Evolutionary conservation across 2,888 invertebrate species (phyloP), one percentile per base, ranked within the genome.

Genomic region (Sminthurides aquaticus): DNA sequence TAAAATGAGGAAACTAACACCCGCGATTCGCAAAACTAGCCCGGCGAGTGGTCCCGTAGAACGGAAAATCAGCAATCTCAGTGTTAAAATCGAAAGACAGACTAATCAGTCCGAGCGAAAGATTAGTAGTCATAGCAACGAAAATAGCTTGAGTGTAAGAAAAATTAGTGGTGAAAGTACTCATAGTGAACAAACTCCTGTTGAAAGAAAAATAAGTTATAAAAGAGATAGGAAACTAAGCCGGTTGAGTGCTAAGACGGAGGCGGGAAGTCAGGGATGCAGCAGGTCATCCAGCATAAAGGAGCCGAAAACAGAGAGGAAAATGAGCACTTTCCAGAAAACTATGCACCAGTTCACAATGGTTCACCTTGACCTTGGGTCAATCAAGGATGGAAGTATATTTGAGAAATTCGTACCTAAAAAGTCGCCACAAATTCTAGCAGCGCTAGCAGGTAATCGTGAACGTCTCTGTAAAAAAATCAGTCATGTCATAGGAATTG

Each of bases 341-440:
- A 49, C 57, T 2, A 11, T 62, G 15, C 56, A 56, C 26, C 57
- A 57, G 24, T n/a, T 62, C 49, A 62, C 57, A 8, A 22, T 62
- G 27, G 48, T n/a, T 28, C 62, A 62, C 2, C 28, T 62, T n/a
- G 62, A 62, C n/a, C 54, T 62, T n/a, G 62, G 49, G 1, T 57
- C 57, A 15, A 11, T 62, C 5, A 28, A 55, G 20, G 54, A 55
- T 22, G 60, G 60, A 3, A 60, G 60, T 60, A n/a, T 22, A 15
- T 15, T 27, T 24, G 62, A 62, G 15, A 55, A 54, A 20, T 67
- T 67, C n/a, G 57, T 60, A 5, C 60, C 66, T 3, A 67, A 64
- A 54, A 67, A 62, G 29, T 34, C 48, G 8, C 67, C 67, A 24
- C 64, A 64, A 59, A 56, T 67, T 58, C 22, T 61, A 11, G 67